Percentiles rank a stretch among this genome's conserved stretches.
phyloP scores from a whole-genome alignment of 2,888 invertebrate genomes.

The Melinaea menophilus region DNA sequence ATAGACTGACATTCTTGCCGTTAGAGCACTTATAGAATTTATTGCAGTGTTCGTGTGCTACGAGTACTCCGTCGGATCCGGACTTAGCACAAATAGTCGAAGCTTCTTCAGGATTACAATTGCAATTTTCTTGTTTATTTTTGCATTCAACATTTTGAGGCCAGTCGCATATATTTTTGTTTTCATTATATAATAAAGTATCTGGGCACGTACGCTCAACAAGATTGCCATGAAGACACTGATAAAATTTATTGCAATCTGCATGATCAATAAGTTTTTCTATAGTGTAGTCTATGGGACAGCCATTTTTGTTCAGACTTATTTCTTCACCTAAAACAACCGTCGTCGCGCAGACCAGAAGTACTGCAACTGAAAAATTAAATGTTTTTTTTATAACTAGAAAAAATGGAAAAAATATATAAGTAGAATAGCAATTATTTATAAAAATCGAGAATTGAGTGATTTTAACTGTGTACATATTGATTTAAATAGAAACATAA shows the following conservation, averaged over 20 bases:
- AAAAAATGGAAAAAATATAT: too few species aligned
- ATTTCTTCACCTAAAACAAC: conserved; percentile 40
- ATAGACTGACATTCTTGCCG: conserved; percentile 36
- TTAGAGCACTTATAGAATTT: conserved; percentile 44
- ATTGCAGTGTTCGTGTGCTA: conserved; percentile 39
- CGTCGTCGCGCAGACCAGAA: conserved; percentile 51
- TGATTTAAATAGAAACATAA: too few species aligned
- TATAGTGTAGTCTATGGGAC: conserved; percentile 33
- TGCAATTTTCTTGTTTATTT: conserved; percentile 23
- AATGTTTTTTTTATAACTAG: too few species aligned
- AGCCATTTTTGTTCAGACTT: conserved; percentile 36
- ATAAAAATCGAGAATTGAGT: too few species aligned
- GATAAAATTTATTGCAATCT: conserved; percentile 42
- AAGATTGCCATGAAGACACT: conserved; percentile 41
- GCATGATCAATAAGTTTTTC: conserved; percentile 41
- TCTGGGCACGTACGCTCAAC: conserved; percentile 35
- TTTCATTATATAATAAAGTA: conserved; percentile 32
- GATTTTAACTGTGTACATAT: too few species aligned
- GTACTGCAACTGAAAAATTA: conserved; percentile 45
- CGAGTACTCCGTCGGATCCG: conserved; percentile 34
- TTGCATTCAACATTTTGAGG: conserved; percentile 36
- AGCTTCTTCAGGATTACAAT: conserved; percentile 40
- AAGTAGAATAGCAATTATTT: too few species aligned
- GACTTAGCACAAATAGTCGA: conserved; percentile 37
- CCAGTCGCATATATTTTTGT: conserved; percentile 37